Percentiles rank a stretch among this genome's conserved stretches.
phyloP scores from a whole-genome alignment of 2,888 invertebrate genomes.

The Drosophila acutilabella region DNA sequence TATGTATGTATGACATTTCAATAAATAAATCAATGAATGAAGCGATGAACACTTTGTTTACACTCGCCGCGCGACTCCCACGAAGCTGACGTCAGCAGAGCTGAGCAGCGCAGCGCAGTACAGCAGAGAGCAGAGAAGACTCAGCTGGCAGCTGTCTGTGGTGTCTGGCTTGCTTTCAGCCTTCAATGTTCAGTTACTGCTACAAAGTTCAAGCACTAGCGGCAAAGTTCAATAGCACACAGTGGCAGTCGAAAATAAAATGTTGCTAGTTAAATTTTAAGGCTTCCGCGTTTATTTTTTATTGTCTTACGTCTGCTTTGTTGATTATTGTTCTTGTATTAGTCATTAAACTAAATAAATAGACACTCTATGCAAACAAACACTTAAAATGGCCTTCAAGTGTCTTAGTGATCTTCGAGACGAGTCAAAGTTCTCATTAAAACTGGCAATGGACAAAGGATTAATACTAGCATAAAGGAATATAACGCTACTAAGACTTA shows the following conservation, averaged over 20 bases:
- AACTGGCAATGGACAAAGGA: background rate
- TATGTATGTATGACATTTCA: slow-evolving; percentile 9
- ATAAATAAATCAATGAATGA: slow-evolving; percentile 33
- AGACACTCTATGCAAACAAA: background rate
- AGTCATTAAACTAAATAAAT: slow-evolving; percentile 15
- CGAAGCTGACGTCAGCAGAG: slow-evolving; percentile 41
- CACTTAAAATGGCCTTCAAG: slow-evolving; percentile 49
- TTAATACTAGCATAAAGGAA: background rate
- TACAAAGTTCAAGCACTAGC: slow-evolving; percentile 58
- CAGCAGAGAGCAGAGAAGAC: slow-evolving; percentile 17
- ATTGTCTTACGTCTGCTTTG: slow-evolving; percentile 13
- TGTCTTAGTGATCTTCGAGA: background rate
- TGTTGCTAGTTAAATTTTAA: slow-evolving; percentile 30
- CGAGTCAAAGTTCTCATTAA: background rate
- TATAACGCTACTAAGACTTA: background rate
- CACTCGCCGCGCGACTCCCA: slow-evolving; percentile 29
- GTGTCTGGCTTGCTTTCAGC: background rate
- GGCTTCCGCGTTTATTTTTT: slow-evolving; percentile 51
- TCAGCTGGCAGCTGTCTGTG: slow-evolving; percentile 33
- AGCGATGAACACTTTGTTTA: slow-evolving; percentile 31
- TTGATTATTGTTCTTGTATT: slow-evolving; percentile 15
- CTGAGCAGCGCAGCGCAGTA: background rate
- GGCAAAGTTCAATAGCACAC: slow-evolving; percentile 72
- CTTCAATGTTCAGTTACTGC: slow-evolving; percentile 36
- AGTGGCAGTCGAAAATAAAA: slow-evolving; percentile 43